A percentile compares a stretch with the other conserved stretches of the same genome.
phyloP scores from a whole-genome alignment of 2,888 invertebrate genomes.

The Odontocerum albicorne region DNA sequence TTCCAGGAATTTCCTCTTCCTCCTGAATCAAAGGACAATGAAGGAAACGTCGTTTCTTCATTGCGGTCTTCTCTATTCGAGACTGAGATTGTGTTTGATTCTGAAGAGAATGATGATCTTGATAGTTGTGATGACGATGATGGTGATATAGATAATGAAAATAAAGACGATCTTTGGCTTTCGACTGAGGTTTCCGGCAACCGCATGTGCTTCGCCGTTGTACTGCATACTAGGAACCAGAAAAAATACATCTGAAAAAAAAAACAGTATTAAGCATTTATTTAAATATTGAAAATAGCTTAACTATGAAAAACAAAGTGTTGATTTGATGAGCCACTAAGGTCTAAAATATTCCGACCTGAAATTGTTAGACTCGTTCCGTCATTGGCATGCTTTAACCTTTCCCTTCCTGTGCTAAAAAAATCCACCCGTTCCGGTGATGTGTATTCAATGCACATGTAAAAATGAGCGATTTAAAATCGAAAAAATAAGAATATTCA shows the following conservation, averaged over 20 bases:
- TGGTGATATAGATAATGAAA: neutral
- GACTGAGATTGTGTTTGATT: conserved; percentile 14
- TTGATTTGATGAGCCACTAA: too few relatives aligned
- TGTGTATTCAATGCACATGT: too few relatives aligned
- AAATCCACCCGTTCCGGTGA: too few relatives aligned
- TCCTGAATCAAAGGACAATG: conserved; percentile 7
- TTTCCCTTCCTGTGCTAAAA: too few relatives aligned
- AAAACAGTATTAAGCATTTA: neutral
- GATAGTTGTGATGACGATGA: conserved; percentile 2
- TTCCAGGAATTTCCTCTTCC: neutral
- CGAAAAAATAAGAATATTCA: too few relatives aligned
- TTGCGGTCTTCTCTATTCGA: conserved; percentile 5
- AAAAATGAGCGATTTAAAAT: too few relatives aligned
- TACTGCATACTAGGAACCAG: conserved; percentile 30
- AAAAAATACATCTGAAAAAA: conserved; percentile 31
- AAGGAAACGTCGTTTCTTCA: conserved; percentile 5
- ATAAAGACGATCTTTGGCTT: conserved; percentile 19
- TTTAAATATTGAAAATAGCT: neutral
- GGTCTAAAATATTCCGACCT: neutral
- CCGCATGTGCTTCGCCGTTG: conserved; percentile 30
- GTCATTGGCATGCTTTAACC: too few relatives aligned
- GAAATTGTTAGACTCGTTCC: too few relatives aligned
- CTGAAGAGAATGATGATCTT: conserved; percentile 7
- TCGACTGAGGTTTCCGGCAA: conserved; percentile 17
- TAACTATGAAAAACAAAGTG: too few relatives aligned